These are phyloP conservation scores for Caranx ignobilis DNA, from an alignment of 2,113 vertebrate species.

Conservation along the genomic window DNA sequence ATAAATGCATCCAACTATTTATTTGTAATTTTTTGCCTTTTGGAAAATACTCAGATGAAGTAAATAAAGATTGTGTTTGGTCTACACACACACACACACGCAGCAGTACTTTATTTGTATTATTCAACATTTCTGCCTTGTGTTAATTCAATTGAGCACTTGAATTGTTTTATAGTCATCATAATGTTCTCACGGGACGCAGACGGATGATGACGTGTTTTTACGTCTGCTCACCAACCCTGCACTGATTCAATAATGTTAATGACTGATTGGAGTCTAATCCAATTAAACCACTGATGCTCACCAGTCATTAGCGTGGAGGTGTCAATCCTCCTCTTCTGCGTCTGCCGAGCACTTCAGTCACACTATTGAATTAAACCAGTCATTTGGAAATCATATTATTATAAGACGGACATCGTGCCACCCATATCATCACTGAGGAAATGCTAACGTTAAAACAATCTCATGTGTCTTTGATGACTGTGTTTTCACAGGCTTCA, in stretches of 20 bases:
- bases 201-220: slow-evolving; percentile 21
- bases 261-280: slow-evolving; percentile 9
- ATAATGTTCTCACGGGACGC: not conserved
- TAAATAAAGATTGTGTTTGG: slow-evolving; percentile 69
- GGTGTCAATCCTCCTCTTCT: not conserved
- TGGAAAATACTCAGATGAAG: slow-evolving; percentile 64
- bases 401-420: not conserved
- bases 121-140: not conserved
- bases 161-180: not conserved
- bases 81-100: slow-evolving; percentile 6
- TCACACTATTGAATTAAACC: slow-evolving; percentile 16
- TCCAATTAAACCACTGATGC: slow-evolving; percentile 31
- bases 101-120: slow-evolving; percentile 22
- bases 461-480: too few relatives aligned
- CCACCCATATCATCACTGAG: too few relatives aligned
- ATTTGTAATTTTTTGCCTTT: slow-evolving; percentile 86
- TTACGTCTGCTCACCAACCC: not conserved
- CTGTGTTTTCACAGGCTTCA: too few relatives aligned
- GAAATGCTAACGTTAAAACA: too few relatives aligned
- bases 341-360: not conserved
- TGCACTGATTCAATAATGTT: slow-evolving; percentile 35
- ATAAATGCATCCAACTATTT: slow-evolving; percentile 82
- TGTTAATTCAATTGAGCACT: not conserved
- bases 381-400: not conserved
- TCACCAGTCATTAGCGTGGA: not conserved